phyloP scores from a whole-genome alignment of 2,113 vertebrate genomes.

The Pontoporia blainvillei region DNA sequence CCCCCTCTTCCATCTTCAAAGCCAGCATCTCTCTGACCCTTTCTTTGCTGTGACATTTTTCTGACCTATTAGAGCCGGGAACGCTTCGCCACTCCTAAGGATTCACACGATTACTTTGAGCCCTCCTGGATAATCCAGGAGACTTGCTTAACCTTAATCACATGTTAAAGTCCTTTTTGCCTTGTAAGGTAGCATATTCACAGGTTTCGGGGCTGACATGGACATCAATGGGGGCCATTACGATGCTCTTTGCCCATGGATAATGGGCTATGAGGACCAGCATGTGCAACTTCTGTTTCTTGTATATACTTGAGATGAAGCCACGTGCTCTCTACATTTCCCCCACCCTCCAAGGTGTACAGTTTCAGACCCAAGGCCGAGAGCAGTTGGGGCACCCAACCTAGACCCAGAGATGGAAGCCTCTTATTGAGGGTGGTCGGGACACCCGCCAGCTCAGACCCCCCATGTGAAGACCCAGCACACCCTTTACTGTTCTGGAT shows the following conservation, averaged over 20 bases:
- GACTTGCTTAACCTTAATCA: not conserved
- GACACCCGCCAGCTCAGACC: not conserved
- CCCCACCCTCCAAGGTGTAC: not conserved
- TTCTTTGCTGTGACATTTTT: not conserved
- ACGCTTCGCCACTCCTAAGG: not conserved
- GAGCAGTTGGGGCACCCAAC: accelerated
- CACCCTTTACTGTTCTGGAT: not conserved
- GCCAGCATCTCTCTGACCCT: not conserved
- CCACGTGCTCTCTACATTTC: accelerated
- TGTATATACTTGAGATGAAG: not conserved
- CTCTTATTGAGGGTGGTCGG: not conserved
- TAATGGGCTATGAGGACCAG: accelerated
- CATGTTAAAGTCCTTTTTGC: not conserved
- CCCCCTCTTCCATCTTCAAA: not conserved
- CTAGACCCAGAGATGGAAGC: not conserved
- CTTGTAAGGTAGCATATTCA: not conserved
- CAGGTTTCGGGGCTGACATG: not conserved
- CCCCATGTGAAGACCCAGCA: no score
- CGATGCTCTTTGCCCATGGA: accelerated
- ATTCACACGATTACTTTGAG: accelerated
- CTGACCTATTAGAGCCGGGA: not conserved
- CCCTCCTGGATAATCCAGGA: no score
- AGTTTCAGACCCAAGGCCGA: not conserved
- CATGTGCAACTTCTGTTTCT: accelerated
- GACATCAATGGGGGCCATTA: accelerated